A percentile compares a stretch with the other conserved stretches of the same genome.
Conservation (phyloP, 2,888 invertebrate species). For the Drosophila incognita region DNA sequence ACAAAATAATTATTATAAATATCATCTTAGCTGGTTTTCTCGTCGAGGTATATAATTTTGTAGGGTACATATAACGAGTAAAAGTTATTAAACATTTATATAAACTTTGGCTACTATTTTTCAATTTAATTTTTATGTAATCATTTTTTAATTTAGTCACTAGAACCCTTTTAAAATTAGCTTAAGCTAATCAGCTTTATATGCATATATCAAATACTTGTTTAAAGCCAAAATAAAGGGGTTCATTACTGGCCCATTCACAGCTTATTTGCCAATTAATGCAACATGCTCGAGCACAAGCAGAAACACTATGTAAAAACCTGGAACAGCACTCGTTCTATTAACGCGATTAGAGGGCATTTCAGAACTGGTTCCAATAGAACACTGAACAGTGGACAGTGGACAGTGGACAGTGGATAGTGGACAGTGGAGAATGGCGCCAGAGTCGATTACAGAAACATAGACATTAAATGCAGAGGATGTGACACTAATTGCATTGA, state of each 20-base stretch:
- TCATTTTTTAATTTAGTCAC: background rate
- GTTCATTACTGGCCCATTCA: background rate
- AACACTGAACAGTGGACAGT: conserved; percentile 28
- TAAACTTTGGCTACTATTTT: too few relatives aligned
- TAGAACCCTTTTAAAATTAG: background rate
- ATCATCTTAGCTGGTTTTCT: too few relatives aligned
- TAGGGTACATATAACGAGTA: too few relatives aligned
- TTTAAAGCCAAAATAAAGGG: background rate
- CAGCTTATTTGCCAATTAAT: background rate
- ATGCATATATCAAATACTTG: background rate
- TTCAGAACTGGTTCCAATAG: conserved; percentile 45
- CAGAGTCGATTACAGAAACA: conserved; percentile 75
- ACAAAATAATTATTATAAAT: too few relatives aligned
- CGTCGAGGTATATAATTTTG: too few relatives aligned
- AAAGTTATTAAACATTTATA: too few relatives aligned
- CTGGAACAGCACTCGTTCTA: background rate
- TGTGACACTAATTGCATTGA: conserved; percentile 80
- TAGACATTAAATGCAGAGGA: conserved; percentile 78
- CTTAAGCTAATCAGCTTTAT: background rate
- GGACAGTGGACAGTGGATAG: conserved; percentile 29
- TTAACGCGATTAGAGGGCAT: conserved; percentile 15
- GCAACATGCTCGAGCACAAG: background rate
- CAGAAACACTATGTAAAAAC: background rate
- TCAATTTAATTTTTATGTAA: too few relatives aligned
- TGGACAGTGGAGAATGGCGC: conserved; percentile 52